Evolutionary conservation across 2,797 vertebrate genomes (phyloP).

Genomic region (Periparus ater): DNA sequence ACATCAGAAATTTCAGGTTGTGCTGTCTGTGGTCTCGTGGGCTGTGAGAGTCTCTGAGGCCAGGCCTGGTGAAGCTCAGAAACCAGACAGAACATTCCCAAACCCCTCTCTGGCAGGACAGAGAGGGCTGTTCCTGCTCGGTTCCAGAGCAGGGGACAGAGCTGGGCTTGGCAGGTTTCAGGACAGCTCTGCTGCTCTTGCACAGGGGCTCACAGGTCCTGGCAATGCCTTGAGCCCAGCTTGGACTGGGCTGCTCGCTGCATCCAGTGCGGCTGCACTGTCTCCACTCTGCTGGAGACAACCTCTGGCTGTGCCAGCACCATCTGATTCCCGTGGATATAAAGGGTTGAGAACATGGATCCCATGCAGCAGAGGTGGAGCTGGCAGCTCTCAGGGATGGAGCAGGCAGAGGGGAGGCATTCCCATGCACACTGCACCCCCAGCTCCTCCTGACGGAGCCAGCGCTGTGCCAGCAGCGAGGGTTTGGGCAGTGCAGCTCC

Average conservation of each 20-base stretch:
- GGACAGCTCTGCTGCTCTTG: neutral
- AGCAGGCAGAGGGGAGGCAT: neutral
- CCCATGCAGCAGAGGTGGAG: neutral
- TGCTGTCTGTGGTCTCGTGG: neutral
- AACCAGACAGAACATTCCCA: neutral
- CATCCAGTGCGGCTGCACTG: no score
- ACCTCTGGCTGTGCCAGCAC: neutral
- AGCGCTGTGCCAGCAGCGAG: neutral
- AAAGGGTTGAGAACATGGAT: neutral
- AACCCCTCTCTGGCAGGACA: fast-evolving
- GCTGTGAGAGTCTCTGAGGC: neutral
- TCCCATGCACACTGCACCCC: neutral
- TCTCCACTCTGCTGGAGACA: neutral
- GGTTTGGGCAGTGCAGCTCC: neutral
- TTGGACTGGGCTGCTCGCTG: neutral
- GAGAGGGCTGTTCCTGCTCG: neutral
- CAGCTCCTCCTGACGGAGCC: neutral
- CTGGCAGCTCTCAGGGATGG: neutral
- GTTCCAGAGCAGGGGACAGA: neutral
- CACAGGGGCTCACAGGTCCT: neutral
- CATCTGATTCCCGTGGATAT: neutral
- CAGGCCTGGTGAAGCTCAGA: neutral
- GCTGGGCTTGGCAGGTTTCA: neutral
- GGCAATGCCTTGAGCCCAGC: neutral
- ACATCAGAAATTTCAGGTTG: neutral